Base-by-base conservation (phyloP, 64 coral and sea anemone species). In the Anthopleura sola region DNA sequence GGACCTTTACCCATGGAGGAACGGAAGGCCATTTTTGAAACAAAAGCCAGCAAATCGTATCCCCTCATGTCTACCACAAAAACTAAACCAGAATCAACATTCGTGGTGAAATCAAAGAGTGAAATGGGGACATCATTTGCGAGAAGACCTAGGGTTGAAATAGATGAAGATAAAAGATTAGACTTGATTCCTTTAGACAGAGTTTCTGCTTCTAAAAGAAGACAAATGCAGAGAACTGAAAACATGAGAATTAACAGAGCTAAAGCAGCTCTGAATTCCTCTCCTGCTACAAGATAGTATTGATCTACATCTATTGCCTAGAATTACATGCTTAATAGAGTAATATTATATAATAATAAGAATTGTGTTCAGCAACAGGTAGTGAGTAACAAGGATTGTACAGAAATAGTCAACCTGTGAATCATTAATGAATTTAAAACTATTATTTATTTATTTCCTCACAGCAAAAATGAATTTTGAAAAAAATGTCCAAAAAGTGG, bases 101-200 rank as follows among this genome's bases (percentile, higher is more conserved):
- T 80, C 53, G 89, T 91, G 14, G 89, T 91, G 51, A 75, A 78
- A 37, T 91, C 89, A 20, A 91, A 91, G 16, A 86, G 83, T 33
- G 89, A 91, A 37, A 46, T 68, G 34, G 89, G 77, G 57, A 10
- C 56, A 7, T 62, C 53, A 17, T 85, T 85, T 81, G 24, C 83
- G 49, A 68, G 75, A 0, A 66, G 28, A 48, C 68, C 19, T 66
- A 33, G 75, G 53, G 37, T 46, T 16, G 84, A 85, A 26, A 57
- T 49, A 50, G 89, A 91, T 55, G 58, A 23, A 33, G 89, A 91
- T 56, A 91, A 85, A 74, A 95, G 75, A 68, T 80, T 99, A 24
- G 88, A 95, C 8, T 90, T 99, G 83, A 95, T 99, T 86, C 97
- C 97, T 12, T 85, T 99, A 32, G 97, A 94, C 7, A 92, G 89